Percentiles rank a stretch among this genome's conserved stretches.
Evolutionary conservation across 2,113 vertebrate genomes (phyloP).

Genomic region (Pseudopipra pipra): DNA sequence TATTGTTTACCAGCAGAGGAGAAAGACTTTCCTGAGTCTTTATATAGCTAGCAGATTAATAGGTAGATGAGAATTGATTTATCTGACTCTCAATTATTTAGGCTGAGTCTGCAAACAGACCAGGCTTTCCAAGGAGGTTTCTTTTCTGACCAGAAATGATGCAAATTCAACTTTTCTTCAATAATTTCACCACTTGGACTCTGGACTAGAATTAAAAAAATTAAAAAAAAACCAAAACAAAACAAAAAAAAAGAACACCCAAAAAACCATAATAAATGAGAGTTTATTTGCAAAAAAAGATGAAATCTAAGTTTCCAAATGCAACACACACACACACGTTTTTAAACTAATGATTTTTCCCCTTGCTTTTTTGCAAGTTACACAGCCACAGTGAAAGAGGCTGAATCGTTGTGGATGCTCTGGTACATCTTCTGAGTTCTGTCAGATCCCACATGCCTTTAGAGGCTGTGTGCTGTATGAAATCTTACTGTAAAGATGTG

Average conservation of each 20-base stretch:
- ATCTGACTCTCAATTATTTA: background rate
- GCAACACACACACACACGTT: background rate
- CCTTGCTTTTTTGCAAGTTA: background rate
- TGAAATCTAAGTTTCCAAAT: background rate
- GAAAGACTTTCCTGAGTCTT: background rate
- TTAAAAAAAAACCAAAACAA: no score
- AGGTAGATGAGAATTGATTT: background rate
- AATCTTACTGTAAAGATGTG: background rate
- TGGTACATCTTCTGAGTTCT: background rate
- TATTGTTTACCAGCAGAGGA: conserved; percentile 5
- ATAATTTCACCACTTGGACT: background rate
- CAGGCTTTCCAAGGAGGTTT: background rate
- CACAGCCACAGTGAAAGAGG: background rate
- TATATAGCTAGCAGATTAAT: background rate
- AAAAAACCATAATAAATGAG: background rate
- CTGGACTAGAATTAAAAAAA: background rate
- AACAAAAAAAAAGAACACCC: background rate
- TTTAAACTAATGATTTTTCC: background rate
- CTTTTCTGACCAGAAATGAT: background rate
- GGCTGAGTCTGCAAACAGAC: background rate
- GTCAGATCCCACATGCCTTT: background rate
- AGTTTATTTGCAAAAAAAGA: background rate
- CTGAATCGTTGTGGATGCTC: background rate
- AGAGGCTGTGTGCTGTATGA: background rate
- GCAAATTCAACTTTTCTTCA: background rate